phyloP scores from a whole-genome alignment of 2,113 vertebrate genomes.

The Girardinichthys multiradiatus region DNA sequence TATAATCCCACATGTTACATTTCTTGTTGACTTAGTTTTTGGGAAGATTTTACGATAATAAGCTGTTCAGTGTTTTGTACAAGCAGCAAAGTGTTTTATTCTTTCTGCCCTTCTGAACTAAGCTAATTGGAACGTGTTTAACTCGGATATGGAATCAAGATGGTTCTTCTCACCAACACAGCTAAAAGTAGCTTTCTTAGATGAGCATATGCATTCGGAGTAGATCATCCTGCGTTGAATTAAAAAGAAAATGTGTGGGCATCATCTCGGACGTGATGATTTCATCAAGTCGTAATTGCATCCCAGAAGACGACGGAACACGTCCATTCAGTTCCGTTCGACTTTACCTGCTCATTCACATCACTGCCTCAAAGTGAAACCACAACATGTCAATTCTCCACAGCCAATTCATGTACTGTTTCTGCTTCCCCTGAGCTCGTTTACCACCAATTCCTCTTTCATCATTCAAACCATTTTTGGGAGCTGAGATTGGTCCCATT shows the following conservation, averaged over 20 bases:
- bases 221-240: slow-evolving; percentile 6
- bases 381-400: slow-evolving; percentile 46
- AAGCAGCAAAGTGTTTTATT: no score
- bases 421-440: slow-evolving; percentile 56
- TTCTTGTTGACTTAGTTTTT: background rate
- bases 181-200: background rate
- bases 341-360: slow-evolving; percentile 42
- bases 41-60: background rate
- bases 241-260: slow-evolving; percentile 17
- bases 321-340: slow-evolving; percentile 4
- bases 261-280: slow-evolving; percentile 19
- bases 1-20: background rate
- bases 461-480: slow-evolving; percentile 55
- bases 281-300: slow-evolving; percentile 48
- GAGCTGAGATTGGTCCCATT: slow-evolving; percentile 54
- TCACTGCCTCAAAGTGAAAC: slow-evolving; percentile 52
- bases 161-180: background rate
- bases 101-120: background rate
- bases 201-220: background rate
- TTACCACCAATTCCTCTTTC: slow-evolving; percentile 56
- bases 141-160: background rate
- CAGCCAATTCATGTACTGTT: slow-evolving; percentile 42
- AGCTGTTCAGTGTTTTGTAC: no score
- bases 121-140: background rate
- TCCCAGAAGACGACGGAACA: slow-evolving; percentile 19